Base-by-base conservation (phyloP, 2,888 invertebrate genomes). In the Drosophila neonasuta region DNA sequence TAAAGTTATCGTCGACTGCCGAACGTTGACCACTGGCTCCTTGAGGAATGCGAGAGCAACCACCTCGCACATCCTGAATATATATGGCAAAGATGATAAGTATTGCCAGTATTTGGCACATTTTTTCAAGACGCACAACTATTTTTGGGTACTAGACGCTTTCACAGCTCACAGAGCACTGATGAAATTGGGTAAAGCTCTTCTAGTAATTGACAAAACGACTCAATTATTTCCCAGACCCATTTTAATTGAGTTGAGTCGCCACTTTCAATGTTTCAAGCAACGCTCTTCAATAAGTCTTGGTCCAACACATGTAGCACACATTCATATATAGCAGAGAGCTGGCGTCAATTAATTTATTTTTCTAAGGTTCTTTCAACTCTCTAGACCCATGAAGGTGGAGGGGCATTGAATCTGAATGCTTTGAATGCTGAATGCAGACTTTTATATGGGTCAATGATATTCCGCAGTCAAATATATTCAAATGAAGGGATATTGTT, bases 1-100 rank as follows among this genome's bases (percentile, higher is more conserved):
- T 92, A 90, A 94, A 96, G 64, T 94, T 93, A 71, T 94, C 94
- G 88, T 95, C 94, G 4, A 94, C 94, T 9, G 92, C 91, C 80
- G 91, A 90, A 57, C 88, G 90, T 11, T 88, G 87, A 0, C 92
- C 90, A 10, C 81, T 89, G 30, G 91, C 91, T 11, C 92, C 92
- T 66, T 91, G 91, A 0, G 92, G 92, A 55, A 90, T 90, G 56
- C 92, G 91, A 82, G 90, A 92, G 78, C 93, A 93, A 6, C 45
- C 72, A 9, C 61, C 64, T 1, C n/a, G 8, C 1, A 57, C 68
- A 48, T 67, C 51, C 34, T 50, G 34, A 10, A 63, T 17, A n/a
- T 36, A 50, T 29, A 11, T 17, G 32, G 50, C 8, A 29, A 9
- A 20, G 11, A 70, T 34, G 0, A 80, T 2, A 4, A 71, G 6